Percentiles rank a stretch among this genome's conserved stretches.
These are phyloP conservation scores for Phrynocephalus forsythii DNA, from an alignment of 2,797 vertebrate genomes.

Conservation along the genomic window DNA sequence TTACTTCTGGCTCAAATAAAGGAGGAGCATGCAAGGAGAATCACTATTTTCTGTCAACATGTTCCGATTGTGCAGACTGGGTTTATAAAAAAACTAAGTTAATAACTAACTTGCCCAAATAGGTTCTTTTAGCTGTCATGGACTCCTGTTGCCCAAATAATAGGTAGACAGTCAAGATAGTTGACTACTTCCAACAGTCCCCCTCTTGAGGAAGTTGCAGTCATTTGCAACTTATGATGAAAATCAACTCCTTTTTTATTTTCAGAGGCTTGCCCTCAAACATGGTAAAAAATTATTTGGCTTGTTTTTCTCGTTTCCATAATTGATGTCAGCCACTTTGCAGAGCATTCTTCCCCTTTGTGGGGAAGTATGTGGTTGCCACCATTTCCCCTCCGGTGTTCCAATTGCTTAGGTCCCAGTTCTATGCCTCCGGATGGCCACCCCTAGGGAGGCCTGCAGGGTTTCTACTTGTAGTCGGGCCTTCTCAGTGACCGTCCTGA, in stretches of 20 bases:
- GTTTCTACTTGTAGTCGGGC: too few relatives aligned
- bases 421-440: not conserved
- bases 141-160: constrained; percentile 1
- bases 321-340: not conserved
- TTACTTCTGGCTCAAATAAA: constrained; percentile 28
- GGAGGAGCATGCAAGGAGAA: constrained; percentile 36
- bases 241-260: not conserved
- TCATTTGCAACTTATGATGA: not conserved
- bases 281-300: not conserved
- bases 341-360: not conserved
- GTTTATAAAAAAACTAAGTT: constrained; percentile 2
- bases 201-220: not conserved
- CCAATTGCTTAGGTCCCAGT: not conserved
- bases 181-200: not conserved
- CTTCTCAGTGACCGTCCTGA: too few relatives aligned
- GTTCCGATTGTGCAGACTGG: not conserved
- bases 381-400: not conserved
- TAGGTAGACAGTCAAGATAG: not conserved
- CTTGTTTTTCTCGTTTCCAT: not conserved
- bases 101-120: constrained; percentile 31
- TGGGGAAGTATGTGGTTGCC: not conserved
- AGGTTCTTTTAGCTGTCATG: constrained; percentile 4
- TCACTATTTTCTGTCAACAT: not conserved
- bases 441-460: too few relatives aligned
- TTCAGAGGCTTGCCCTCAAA: not conserved